Evolutionary conservation across 2,888 invertebrate genomes (phyloP).

Genomic region (Rhagonycha lutea): DNA sequence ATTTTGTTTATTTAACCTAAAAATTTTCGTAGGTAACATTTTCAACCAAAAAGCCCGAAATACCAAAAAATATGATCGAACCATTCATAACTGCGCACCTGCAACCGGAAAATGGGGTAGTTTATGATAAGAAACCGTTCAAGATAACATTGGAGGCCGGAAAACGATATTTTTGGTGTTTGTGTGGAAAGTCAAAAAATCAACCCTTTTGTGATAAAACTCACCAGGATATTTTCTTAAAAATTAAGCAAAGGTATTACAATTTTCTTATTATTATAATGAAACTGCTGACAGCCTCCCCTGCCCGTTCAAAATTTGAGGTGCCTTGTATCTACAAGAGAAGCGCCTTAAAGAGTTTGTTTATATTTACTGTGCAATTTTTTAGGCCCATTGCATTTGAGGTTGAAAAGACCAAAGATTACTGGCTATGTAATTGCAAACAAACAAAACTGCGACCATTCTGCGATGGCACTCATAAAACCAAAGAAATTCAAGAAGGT

Average conservation of each 20-base stretch:
- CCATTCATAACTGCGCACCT: constrained; percentile 62
- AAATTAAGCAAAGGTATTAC: constrained; percentile 70
- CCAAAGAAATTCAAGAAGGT: constrained; percentile 67
- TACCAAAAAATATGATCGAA: constrained; percentile 70
- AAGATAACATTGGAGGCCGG: constrained; percentile 73
- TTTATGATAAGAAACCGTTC: constrained; percentile 91
- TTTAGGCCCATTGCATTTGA: constrained; percentile 78
- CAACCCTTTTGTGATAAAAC: constrained; percentile 96
- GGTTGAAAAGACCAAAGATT: constrained; percentile 86
- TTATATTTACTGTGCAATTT: constrained; percentile 23
- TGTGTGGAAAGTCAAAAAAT: constrained; percentile 88
- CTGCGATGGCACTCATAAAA: constrained; percentile 94
- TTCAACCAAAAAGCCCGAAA: constrained; percentile 54
- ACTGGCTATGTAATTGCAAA: constrained; percentile 98
- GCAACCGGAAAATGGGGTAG: constrained; percentile 74
- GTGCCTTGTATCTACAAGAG: too few relatives aligned
- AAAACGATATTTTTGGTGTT: constrained; percentile 82
- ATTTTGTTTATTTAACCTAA: neutral
- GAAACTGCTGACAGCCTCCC: neutral
- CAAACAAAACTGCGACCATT: constrained; percentile 92
- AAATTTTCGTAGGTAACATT: constrained; percentile 17
- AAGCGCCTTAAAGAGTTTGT: too few relatives aligned
- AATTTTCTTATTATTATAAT: neutral
- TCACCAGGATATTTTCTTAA: constrained; percentile 76
- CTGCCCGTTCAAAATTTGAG: neutral